Evolutionary conservation across 2,797 vertebrate genomes (phyloP).

Genomic region (Glossophaga mutica): DNA sequence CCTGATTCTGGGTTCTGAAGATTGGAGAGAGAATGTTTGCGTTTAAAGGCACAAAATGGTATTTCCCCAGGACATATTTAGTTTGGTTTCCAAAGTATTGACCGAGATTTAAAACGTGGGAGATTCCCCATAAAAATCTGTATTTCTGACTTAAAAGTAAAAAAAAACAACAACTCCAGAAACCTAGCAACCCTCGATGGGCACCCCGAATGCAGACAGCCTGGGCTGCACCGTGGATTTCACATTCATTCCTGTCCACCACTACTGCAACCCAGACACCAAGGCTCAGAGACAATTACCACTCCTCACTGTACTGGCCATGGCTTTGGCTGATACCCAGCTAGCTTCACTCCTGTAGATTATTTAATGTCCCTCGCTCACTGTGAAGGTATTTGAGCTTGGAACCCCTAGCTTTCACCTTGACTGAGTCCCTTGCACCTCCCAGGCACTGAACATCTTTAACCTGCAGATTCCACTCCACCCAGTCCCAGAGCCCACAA

Average conservation of each 20-base stretch:
- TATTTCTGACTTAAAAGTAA: neutral
- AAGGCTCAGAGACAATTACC: neutral
- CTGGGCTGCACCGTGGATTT: neutral
- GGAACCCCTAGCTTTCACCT: neutral
- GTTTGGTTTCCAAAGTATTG: neutral
- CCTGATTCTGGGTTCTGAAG: slow-evolving; percentile 4
- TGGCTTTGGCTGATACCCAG: neutral
- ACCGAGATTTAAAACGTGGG: slow-evolving; percentile 9
- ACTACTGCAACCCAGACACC: neutral
- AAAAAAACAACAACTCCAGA: neutral
- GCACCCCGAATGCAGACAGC: neutral
- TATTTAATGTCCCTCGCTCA: neutral
- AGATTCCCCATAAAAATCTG: slow-evolving; percentile 17
- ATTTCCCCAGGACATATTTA: neutral
- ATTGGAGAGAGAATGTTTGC: neutral
- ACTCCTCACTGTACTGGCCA: neutral
- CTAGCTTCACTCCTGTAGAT: neutral
- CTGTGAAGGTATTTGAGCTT: neutral
- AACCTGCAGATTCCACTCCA: neutral
- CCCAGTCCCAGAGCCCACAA: neutral
- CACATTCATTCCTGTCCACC: neutral
- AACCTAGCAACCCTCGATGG: neutral
- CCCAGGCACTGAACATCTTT: neutral
- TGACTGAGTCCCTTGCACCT: neutral
- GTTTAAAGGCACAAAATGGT: slow-evolving; percentile 15